Evolutionary conservation across 2,113 vertebrate genomes (phyloP).

Genomic region (Ploceus nigricollis): DNA sequence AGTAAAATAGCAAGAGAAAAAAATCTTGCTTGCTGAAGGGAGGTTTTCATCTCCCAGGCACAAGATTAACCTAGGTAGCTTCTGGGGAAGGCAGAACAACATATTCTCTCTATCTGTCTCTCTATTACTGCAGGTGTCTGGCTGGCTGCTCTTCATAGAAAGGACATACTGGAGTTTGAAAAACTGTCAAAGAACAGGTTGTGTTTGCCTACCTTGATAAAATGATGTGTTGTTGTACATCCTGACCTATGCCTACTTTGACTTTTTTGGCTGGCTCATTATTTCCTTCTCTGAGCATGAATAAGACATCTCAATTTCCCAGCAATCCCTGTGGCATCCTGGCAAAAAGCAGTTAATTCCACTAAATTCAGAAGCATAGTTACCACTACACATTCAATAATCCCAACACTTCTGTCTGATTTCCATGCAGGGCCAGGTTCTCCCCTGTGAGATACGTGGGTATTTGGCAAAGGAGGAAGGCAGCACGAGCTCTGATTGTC

Average conservation of each 20-base stretch:
- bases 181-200: background rate
- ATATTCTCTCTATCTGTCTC: background rate
- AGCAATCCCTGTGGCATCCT: background rate
- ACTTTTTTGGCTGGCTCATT: background rate
- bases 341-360: background rate
- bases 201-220: background rate
- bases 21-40: background rate
- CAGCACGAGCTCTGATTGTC: background rate
- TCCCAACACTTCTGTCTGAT: background rate
- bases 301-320: background rate
- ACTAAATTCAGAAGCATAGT: fast-evolving
- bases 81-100: background rate
- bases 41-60: background rate
- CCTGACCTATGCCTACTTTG: background rate
- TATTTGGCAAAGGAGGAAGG: background rate
- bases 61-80: background rate
- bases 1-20: background rate
- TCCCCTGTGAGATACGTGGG: background rate
- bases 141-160: background rate
- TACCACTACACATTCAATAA: background rate
- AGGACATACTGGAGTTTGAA: background rate
- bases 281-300: background rate
- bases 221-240: background rate
- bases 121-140: background rate
- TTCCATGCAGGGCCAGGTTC: fast-evolving